Evolutionary conservation across 2,113 vertebrate genomes (phyloP), one percentile per base, ranked within the genome.

Genomic region (Halcyon senegalensis): DNA sequence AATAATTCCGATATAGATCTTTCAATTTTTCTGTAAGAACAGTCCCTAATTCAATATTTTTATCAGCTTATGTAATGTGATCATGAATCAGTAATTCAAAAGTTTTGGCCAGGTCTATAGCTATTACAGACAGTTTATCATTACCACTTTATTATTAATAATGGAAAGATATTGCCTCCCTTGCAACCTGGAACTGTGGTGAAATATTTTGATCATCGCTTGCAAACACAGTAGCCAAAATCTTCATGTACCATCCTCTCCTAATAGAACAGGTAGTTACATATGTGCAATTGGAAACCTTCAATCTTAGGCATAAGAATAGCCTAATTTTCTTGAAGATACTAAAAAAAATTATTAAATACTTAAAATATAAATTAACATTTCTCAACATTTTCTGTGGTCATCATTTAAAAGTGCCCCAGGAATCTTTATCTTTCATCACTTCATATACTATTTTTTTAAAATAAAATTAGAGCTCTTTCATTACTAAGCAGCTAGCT

Each of bases 101-200:
- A 81, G 20, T 15, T 90, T 91, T 94, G 60, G 53, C 81, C 33
- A 85, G 69, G 23, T 37, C 72, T 69, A 18, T 44, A 89, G 41
- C 13, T 86, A 51, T 76, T 82, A 78, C 13, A 43, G 69, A 12
- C 5, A 87, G 77, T 90, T 84, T 86, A 77, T 83, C 59, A 74
- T 86, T 90, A 81, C 50, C 25, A 33, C 19, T 93, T 81, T 66
- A 90, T 86, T 94, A 88, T 66, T 86, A 91, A 88, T 83, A 80
- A 90, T 62, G 78, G 66, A 91, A 89, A 72, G 30, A 68, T 68
- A 87, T 64, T 90, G 44, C 62, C 35, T 68, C 11, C 78, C 53
- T 76, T 89, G 33, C 39, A 93, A 79, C 33, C 53, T 94, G 63
- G 39, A 88, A 88, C 48, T 58, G 53, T 33, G 73, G 11, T 37